Conservation (phyloP, 2,888 invertebrate genomes). For the Trisateles emortualis region DNA sequence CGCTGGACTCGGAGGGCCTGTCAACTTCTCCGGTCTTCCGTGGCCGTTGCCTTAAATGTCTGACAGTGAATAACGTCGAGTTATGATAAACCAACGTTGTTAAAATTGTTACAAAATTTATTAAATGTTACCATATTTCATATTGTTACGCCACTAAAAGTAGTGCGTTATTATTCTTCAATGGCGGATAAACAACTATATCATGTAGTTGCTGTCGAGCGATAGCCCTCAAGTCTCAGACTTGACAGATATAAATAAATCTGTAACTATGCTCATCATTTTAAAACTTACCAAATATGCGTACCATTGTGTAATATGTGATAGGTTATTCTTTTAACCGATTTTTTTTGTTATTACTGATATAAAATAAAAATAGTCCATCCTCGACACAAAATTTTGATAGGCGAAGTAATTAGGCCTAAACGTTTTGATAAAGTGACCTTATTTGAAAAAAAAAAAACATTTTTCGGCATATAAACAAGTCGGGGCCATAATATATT, state of each 20-base stretch:
- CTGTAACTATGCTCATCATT: constrained; percentile 2
- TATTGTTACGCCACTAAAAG: not conserved
- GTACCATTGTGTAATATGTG: constrained; percentile 18
- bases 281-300: constrained; percentile 21
- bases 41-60: constrained; percentile 92
- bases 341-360: not conserved
- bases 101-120: too few species aligned
- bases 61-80: not conserved
- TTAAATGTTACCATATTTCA: not conserved
- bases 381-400: not conserved
- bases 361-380: not conserved
- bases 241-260: not conserved
- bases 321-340: constrained; percentile 1
- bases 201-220: not conserved
- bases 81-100: not conserved
- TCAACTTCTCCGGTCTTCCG: constrained; percentile 94
- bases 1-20: constrained; percentile 95
- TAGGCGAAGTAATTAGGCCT: not conserved
- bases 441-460: not conserved
- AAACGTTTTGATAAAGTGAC: not conserved
- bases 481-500: constrained; percentile 2
- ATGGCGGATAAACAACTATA: too few species aligned
- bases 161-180: too few species aligned
- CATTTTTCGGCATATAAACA: constrained; percentile 2
- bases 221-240: too few species aligned